A percentile compares a stretch with the other conserved stretches of the same genome.
phyloP scores from a whole-genome alignment of 2,113 vertebrate genomes.

The Pandion haliaetus region DNA sequence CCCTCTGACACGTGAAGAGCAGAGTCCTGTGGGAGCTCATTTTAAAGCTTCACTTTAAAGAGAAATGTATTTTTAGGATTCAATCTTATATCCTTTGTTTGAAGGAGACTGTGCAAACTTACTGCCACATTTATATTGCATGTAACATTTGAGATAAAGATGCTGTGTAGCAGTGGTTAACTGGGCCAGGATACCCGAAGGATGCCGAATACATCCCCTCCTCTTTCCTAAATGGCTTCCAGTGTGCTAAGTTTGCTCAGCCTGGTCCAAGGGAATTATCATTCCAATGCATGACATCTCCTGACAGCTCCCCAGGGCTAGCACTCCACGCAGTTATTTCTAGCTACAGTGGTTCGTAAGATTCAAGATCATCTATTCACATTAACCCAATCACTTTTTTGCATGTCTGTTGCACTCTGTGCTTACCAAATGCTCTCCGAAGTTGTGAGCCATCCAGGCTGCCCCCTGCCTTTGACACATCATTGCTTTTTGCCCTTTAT shows the following conservation, averaged over 20 bases:
- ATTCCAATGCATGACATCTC: not conserved
- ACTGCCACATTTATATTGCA: not conserved
- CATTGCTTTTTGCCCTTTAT: not conserved
- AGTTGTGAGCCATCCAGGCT: not conserved
- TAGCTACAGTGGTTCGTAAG: not conserved
- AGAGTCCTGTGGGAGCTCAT: conserved; percentile 48
- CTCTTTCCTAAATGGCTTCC: not conserved
- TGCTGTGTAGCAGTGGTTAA: not conserved
- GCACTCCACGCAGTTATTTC: not conserved
- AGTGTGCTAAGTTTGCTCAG: not conserved
- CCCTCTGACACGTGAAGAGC: conserved; percentile 24
- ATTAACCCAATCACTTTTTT: not conserved
- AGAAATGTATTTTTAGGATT: conserved; percentile 1
- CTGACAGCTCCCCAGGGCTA: conserved; percentile 38
- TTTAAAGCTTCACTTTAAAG: conserved; percentile 19
- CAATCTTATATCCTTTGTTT: not conserved
- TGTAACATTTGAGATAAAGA: not conserved
- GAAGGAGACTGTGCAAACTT: not conserved
- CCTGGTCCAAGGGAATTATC: not conserved
- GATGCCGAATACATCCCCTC: not conserved
- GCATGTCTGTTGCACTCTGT: not conserved
- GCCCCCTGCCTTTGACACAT: not conserved
- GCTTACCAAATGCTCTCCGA: not conserved
- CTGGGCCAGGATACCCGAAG: not conserved
- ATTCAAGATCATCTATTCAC: not conserved